Base-by-base conservation (phyloP, 2,113 vertebrate genomes). In the Corythaixoides concolor region DNA sequence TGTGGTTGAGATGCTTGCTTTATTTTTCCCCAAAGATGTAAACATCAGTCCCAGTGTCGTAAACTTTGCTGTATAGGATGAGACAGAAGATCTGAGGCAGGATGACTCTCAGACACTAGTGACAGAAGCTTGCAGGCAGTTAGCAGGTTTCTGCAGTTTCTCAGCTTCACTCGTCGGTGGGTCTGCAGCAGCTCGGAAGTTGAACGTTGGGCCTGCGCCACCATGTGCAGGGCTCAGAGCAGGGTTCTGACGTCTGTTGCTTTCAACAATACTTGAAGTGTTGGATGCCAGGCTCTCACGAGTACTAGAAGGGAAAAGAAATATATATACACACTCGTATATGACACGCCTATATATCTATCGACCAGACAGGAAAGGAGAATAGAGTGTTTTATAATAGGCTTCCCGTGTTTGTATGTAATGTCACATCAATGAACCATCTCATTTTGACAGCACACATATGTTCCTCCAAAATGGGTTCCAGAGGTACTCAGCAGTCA, bases 251-350 rank as follows among this genome's bases (percentile, higher is more conserved):
- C 99, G 99, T 67, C 99, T 98, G 98, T 98, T 99, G 96, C 99
- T 99, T 98, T 99, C 99, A 97, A 99, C 99, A 85, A 99, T 99
- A 94, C 99, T 99, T 8, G 99, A 99, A 62, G 99, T 99, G 98
- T 99, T 99, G 63, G 99, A 99, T 64, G 99, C 99, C 96, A 99
- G 98, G 97, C 99, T 99, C 98, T 99, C 99, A 70, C 99, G 98
- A 68, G 99, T 99, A 97, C 99, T 99, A 97, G 58, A 98, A 97
- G 5, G 94, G 97, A 95, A 97, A 98, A 97, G 75, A 95, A 95
- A 95, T 82, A 97, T 4, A 96, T 81, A 94, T 74, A 85, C 89
- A 95, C 81, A 93, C 77, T 97, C 96, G 92, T 49, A 86, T 60
- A 81, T 73, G 73, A 90, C 43, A 79, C 15, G 86, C 55, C 56